Evolutionary conservation across 2,113 vertebrate genomes (phyloP).

Genomic region (Sphyrna mokarran): DNA sequence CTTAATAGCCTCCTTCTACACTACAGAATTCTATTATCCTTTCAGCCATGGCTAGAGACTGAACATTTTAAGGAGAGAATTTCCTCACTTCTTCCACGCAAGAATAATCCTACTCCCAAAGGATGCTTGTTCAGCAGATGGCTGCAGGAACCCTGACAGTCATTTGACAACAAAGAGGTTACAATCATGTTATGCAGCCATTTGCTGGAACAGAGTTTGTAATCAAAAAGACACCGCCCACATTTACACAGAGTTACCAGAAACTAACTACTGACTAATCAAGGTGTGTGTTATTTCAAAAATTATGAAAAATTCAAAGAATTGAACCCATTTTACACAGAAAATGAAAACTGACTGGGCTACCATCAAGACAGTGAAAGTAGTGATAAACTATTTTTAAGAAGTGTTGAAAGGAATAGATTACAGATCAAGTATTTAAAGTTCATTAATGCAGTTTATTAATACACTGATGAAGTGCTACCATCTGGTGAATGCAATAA

Average conservation of each 20-base stretch:
- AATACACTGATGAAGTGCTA: not conserved
- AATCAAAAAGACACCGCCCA: not conserved
- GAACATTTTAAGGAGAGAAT: not conserved
- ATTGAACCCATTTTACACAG: not conserved
- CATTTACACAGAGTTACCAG: not conserved
- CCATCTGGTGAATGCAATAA: constrained; percentile 18
- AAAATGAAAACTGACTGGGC: not conserved
- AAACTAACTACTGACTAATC: not conserved
- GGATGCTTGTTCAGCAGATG: not conserved
- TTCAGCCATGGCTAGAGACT: not conserved
- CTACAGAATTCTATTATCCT: not conserved
- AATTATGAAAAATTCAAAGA: not conserved
- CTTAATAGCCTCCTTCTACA: no score
- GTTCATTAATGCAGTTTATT: constrained; percentile 21
- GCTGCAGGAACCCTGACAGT: not conserved
- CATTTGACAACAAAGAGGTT: not conserved
- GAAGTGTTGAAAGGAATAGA: not conserved
- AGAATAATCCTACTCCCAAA: not conserved
- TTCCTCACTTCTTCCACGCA: not conserved
- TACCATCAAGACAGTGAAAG: not conserved
- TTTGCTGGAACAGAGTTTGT: not conserved
- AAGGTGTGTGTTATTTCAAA: not conserved
- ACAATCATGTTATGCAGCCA: not conserved
- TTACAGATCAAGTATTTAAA: constrained; percentile 26
- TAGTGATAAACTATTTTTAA: not conserved